Percentiles rank a stretch among this genome's conserved stretches.
Evolutionary conservation across 2,888 invertebrate genomes (phyloP).

Genomic region (Nephrotoma guestfalica): DNA sequence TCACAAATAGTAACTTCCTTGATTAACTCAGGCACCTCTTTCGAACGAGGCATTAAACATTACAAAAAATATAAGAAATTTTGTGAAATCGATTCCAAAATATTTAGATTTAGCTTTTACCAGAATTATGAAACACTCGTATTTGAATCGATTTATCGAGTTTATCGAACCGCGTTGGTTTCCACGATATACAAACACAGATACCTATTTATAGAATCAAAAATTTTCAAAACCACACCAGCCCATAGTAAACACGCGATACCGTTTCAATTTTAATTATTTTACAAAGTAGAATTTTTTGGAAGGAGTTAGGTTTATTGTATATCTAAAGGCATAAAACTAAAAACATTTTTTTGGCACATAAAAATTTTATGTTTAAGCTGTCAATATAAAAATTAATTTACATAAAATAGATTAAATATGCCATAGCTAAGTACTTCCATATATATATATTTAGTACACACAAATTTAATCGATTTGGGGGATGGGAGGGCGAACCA

Average conservation of each 20-base stretch:
- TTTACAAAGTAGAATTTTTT: not conserved
- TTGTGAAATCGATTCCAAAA: too few relatives aligned
- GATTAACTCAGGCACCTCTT: too few relatives aligned
- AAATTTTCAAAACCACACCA: not conserved
- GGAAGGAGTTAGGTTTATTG: not conserved
- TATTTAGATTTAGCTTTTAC: too few relatives aligned
- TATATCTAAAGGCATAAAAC: not conserved
- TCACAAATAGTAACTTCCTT: too few relatives aligned
- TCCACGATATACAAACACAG: too few relatives aligned
- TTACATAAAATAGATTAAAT: not conserved
- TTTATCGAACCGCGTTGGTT: not conserved
- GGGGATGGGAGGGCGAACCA: not conserved
- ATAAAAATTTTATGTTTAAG: not conserved
- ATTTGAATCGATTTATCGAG: not conserved
- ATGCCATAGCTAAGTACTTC: not conserved
- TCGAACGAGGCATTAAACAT: too few relatives aligned
- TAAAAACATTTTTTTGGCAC: not conserved
- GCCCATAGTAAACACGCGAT: not conserved
- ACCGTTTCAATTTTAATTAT: not conserved
- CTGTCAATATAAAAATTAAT: not conserved
- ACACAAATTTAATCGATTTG: not conserved
- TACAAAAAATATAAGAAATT: too few relatives aligned
- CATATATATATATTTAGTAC: not conserved
- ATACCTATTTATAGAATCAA: not conserved
- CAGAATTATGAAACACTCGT: too few relatives aligned